These are phyloP conservation scores for Drosophila sucinea DNA, from an alignment of 1,140 invertebrate genomes.

Conservation along the genomic window DNA sequence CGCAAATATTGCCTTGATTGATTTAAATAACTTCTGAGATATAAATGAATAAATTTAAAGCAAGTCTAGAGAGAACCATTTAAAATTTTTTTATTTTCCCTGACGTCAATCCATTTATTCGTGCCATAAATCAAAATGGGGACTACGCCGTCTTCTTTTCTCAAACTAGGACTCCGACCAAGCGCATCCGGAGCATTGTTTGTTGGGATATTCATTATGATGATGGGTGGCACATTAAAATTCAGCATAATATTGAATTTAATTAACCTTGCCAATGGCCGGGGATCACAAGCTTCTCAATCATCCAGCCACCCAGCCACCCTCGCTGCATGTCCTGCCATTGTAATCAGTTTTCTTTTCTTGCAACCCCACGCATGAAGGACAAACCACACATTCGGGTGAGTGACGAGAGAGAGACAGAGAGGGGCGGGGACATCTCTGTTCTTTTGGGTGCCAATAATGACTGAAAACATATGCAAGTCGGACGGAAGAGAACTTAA, in stretches of 20 bases:
- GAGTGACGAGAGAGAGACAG: not conserved
- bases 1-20: too few relatives aligned
- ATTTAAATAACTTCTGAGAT: too few relatives aligned
- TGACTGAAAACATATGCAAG: constrained; percentile 67
- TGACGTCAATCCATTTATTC: constrained; percentile 8
- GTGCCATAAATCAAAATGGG: constrained; percentile 36
- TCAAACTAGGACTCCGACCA: not conserved
- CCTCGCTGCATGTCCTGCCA: constrained; percentile 15
- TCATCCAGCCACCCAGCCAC: constrained; percentile 1
- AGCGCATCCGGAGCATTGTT: constrained; percentile 7
- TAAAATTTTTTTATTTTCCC: not conserved
- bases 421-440: constrained; percentile 24
- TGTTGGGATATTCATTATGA: constrained; percentile 48
- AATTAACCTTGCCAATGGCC: constrained; percentile 54
- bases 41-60: not conserved
- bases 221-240: constrained; percentile 37
- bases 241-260: constrained; percentile 50
- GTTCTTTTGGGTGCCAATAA: constrained; percentile 21
- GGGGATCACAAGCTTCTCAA: constrained; percentile 27
- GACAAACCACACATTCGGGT: constrained; percentile 32
- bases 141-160: not conserved
- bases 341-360: constrained; percentile 48
- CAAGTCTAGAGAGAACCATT: not conserved
- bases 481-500: constrained; percentile 52
- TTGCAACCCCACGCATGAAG: constrained; percentile 33